A percentile compares a stretch with the other conserved stretches of the same genome.
Conservation (phyloP, 2,888 invertebrate genomes). For the Eledona agricola region DNA sequence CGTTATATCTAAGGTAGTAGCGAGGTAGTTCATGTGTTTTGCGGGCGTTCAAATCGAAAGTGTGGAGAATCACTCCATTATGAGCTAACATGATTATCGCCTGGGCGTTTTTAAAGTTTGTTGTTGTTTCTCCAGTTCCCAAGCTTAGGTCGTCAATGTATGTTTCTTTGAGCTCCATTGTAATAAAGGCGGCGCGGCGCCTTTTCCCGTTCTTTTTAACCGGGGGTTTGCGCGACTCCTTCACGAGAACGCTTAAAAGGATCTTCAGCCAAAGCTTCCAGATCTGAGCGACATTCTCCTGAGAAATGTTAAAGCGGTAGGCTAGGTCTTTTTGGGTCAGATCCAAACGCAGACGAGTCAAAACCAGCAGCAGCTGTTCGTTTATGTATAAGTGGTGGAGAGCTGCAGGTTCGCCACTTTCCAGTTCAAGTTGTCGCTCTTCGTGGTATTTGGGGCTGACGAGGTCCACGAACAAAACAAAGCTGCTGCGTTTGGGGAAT, state of each 20-base stretch:
- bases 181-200: too few species aligned
- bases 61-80: too few species aligned
- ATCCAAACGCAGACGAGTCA: constrained; percentile 4
- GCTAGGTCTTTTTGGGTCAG: constrained; percentile 2
- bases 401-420: neutral
- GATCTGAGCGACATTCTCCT: neutral
- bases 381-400: neutral
- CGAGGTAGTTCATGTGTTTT: too few species aligned
- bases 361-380: neutral
- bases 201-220: too few species aligned
- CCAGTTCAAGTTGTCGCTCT: neutral
- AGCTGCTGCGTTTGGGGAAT: neutral
- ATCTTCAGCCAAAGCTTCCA: constrained; percentile 2
- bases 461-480: neutral
- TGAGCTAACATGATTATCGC: too few species aligned
- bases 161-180: too few species aligned
- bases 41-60: too few species aligned
- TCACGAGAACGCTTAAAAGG: neutral
- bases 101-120: too few species aligned
- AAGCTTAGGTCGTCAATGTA: too few species aligned
- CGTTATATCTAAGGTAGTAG: too few species aligned
- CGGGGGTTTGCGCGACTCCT: too few species aligned
- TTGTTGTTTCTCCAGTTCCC: too few species aligned
- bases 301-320: neutral
- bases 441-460: neutral